phyloP scores from a whole-genome alignment of 2,113 vertebrate species.

The Oryzias curvinotus region DNA sequence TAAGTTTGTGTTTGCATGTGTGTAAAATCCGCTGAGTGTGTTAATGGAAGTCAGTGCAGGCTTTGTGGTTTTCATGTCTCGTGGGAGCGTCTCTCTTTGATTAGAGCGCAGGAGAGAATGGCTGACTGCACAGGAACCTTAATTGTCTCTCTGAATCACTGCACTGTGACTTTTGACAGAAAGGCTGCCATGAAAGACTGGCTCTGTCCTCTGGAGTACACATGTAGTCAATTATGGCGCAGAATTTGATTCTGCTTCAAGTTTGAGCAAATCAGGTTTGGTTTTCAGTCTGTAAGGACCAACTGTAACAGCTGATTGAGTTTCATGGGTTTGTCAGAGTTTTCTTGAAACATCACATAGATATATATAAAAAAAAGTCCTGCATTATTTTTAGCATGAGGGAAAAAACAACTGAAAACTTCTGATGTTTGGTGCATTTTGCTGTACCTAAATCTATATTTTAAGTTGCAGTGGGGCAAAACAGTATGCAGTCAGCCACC shows the following conservation, averaged over 20 bases:
- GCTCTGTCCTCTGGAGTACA: conserved; percentile 44
- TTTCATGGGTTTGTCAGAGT: too few species aligned
- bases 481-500: too few species aligned
- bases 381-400: too few species aligned
- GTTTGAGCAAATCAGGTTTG: not conserved
- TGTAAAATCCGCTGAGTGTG: conserved; percentile 34
- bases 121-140: conserved; percentile 62
- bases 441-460: too few species aligned
- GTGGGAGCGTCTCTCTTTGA: conserved; percentile 59
- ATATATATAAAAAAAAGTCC: too few species aligned
- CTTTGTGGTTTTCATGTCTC: conserved; percentile 39
- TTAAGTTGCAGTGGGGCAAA: too few species aligned
- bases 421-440: too few species aligned
- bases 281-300: not conserved
- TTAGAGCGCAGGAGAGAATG: conserved; percentile 49
- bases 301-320: not conserved
- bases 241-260: not conserved
- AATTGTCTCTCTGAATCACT: conserved; percentile 66
- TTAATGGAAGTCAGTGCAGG: conserved; percentile 55
- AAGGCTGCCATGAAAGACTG: conserved; percentile 53
- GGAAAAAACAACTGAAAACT: too few species aligned
- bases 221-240: conserved; percentile 44
- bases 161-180: conserved; percentile 56
- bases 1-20: conserved; percentile 11
- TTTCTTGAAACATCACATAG: too few species aligned